Evolutionary conservation across 2,797 vertebrate species (phyloP).

Genomic region (Sorex maritimensis): DNA sequence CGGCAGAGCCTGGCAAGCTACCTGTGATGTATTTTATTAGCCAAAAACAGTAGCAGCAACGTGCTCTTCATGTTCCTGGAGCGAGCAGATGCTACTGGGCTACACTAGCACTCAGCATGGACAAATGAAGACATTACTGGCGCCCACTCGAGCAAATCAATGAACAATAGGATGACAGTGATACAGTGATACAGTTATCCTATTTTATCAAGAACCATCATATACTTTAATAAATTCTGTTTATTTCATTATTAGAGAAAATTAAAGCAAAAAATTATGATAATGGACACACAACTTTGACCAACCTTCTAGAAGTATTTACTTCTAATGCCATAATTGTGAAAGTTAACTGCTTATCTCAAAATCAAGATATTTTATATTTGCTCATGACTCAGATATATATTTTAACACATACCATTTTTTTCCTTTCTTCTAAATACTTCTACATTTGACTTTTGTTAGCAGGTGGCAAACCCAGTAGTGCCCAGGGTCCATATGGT

Average conservation of each 20-base stretch:
- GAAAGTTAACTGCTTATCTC: constrained; percentile 20
- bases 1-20: no score
- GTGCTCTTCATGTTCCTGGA: no score
- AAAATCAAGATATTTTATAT: constrained; percentile 32
- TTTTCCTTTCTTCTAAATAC: not conserved
- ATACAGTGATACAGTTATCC: not conserved
- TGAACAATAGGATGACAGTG: no score
- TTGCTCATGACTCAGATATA: not conserved
- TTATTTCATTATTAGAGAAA: not conserved
- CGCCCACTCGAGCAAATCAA: no score
- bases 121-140: no score
- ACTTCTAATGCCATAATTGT: constrained; percentile 10
- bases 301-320: constrained; percentile 9
- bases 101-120: no score
- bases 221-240: not conserved
- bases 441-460: no score
- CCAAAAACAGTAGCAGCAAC: no score
- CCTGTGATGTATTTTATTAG: no score
- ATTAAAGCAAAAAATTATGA: not conserved
- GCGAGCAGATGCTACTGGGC: no score
- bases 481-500: no score
- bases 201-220: not conserved
- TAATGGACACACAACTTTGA: not conserved
- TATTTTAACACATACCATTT: constrained; percentile 27
- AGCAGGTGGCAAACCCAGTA: no score